Evolutionary conservation across 2,797 vertebrate species (phyloP).

Genomic region (Rhincodon typus): DNA sequence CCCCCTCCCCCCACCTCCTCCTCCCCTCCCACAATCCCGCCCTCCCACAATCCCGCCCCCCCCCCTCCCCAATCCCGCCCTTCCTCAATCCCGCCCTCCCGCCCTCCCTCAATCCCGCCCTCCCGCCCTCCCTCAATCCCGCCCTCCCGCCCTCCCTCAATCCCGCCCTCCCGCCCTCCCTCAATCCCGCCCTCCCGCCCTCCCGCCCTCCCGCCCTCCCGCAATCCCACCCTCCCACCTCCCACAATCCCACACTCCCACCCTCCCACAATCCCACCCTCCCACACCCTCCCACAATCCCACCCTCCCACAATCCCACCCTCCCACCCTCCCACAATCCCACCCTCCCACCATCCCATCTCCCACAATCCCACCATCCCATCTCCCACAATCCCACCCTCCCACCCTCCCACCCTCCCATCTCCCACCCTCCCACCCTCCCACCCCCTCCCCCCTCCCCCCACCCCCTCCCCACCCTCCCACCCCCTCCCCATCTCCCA

Average conservation of each 20-base stretch:
- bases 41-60: not conserved
- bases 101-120: not conserved
- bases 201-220: not conserved
- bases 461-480: not conserved
- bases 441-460: not conserved
- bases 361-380: too few species aligned
- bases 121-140: not conserved
- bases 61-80: rapidly evolving
- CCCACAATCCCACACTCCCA: too few species aligned
- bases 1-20: not conserved
- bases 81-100: too few species aligned
- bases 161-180: not conserved
- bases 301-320: too few species aligned
- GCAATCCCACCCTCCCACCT: too few species aligned
- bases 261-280: too few species aligned
- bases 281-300: too few species aligned
- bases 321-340: too few species aligned
- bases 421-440: not conserved
- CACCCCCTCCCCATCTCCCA: not conserved
- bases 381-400: too few species aligned
- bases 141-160: rapidly evolving
- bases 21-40: not conserved
- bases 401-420: not conserved
- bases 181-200: not conserved
- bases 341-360: too few species aligned